phyloP scores from a whole-genome alignment of 2,113 vertebrate genomes.

The Oreotragus oreotragus region DNA sequence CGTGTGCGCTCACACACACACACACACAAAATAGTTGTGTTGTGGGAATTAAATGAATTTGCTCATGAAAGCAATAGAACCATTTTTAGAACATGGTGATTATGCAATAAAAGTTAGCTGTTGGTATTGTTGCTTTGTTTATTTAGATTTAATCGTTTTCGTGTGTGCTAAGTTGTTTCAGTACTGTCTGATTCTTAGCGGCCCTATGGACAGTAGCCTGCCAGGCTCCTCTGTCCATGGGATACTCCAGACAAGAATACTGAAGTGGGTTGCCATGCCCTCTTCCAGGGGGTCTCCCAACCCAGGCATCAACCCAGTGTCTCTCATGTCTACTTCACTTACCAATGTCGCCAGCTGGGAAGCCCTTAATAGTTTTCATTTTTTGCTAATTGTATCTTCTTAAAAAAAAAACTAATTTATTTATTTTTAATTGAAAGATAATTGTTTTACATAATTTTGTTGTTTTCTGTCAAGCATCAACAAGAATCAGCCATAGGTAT shows the following conservation, averaged over 20 bases:
- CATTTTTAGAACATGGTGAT: neutral
- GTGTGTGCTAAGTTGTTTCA: neutral
- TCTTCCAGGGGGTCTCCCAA: neutral
- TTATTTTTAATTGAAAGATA: neutral
- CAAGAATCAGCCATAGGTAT: neutral
- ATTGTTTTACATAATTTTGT: neutral
- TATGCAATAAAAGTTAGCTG: neutral
- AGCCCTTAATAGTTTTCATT: neutral
- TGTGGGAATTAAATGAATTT: neutral
- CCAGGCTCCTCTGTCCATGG: neutral
- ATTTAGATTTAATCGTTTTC: neutral
- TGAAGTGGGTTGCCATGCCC: neutral
- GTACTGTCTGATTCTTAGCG: neutral
- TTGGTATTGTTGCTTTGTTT: neutral
- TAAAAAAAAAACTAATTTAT: neutral
- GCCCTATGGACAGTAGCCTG: neutral
- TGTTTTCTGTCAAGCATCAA: neutral
- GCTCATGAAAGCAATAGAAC: neutral
- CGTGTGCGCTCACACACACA: accelerated
- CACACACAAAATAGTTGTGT: neutral
- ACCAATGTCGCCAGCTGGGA: neutral
- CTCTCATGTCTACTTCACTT: neutral
- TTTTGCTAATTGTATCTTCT: neutral
- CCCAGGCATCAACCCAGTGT: neutral
- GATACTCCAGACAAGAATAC: neutral